Evolutionary conservation across 64 coral and sea anemone genomes (phyloP).

Genomic region (Anthopleura sola): DNA sequence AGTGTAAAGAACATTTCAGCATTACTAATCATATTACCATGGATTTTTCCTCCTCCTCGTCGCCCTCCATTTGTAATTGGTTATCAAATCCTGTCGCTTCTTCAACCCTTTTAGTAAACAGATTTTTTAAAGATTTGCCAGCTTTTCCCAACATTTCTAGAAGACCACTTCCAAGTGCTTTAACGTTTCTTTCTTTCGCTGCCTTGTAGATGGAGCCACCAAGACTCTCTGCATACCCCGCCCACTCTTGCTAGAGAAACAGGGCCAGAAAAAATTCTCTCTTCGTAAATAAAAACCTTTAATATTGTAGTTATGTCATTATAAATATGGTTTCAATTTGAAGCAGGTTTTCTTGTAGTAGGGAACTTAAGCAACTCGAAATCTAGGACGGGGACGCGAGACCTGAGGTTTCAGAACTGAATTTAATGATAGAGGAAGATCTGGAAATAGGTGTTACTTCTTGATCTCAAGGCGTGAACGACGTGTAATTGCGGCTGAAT

Average conservation of each 20-base stretch:
- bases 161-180: neutral
- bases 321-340: too few relatives aligned
- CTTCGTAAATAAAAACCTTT: too few relatives aligned
- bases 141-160: neutral
- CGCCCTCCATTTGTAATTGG: constrained; percentile 5
- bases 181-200: neutral
- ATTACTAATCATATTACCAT: neutral
- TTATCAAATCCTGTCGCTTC: neutral
- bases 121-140: neutral
- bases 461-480: too few relatives aligned
- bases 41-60: neutral
- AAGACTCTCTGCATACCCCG: constrained; percentile 15
- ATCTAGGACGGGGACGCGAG: too few relatives aligned
- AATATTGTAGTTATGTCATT: too few relatives aligned
- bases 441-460: too few relatives aligned
- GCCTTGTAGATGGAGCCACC: neutral
- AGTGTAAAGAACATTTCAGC: too few relatives aligned
- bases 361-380: too few relatives aligned
- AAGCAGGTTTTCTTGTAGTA: too few relatives aligned
- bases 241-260: constrained; percentile 43
- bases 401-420: too few relatives aligned
- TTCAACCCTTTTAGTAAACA: neutral
- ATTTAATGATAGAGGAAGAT: too few relatives aligned
- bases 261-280: neutral
- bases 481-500: too few relatives aligned